Evolutionary conservation across 2,888 invertebrate genomes (phyloP).

Genomic region (Cetonia aurata): DNA sequence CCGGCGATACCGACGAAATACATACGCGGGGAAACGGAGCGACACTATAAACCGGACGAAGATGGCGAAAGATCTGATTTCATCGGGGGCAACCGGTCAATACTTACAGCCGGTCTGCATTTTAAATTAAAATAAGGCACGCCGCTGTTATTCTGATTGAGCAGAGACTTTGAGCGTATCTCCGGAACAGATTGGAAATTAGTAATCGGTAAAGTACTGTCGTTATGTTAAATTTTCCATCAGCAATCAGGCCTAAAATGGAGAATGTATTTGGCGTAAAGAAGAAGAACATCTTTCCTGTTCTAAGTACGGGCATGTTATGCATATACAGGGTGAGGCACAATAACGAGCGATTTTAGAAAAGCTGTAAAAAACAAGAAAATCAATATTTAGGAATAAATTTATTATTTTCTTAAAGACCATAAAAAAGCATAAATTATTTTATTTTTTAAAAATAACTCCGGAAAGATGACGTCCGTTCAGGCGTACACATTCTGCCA

Average conservation of each 20-base stretch:
- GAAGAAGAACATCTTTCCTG: too few species aligned
- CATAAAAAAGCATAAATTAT: too few species aligned
- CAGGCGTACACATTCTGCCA: too few species aligned
- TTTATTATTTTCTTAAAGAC: too few species aligned
- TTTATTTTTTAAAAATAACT: too few species aligned
- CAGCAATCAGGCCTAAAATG: too few species aligned
- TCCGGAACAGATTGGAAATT: constrained; percentile 21
- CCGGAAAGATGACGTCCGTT: too few species aligned
- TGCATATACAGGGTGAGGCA: too few species aligned
- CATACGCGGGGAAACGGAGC: neutral
- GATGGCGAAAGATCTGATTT: constrained; percentile 29
- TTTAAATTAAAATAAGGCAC: constrained; percentile 33
- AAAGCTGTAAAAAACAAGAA: too few species aligned
- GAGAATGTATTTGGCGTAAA: neutral
- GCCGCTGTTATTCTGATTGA: constrained; percentile 32
- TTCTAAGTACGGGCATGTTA: too few species aligned
- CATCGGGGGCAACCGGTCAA: constrained; percentile 27
- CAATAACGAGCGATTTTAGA: too few species aligned
- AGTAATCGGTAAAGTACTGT: constrained; percentile 19
- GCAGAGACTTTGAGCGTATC: constrained; percentile 26
- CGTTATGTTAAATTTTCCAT: constrained; percentile 1
- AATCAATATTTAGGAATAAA: too few species aligned
- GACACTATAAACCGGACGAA: neutral
- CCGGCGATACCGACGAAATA: constrained; percentile 23
- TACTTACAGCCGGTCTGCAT: constrained; percentile 35